Base-by-base conservation (phyloP, 2,797 vertebrate genomes). In the Bovichtus variegatus region DNA sequence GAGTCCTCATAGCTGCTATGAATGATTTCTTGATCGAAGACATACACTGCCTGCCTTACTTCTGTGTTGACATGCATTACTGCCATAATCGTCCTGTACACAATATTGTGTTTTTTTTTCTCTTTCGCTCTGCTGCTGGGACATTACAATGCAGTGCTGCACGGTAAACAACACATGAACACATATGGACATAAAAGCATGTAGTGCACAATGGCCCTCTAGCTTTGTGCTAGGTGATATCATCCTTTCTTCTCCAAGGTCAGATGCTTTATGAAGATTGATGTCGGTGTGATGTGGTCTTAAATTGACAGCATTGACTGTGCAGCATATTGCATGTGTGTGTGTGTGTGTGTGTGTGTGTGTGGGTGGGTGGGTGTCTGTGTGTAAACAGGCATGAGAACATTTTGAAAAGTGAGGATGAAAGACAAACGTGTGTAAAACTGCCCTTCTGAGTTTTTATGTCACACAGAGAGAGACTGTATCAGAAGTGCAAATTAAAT, bases 261-360 rank as follows among this genome's bases (percentile, higher is more conserved):
- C 84, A 90, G 78, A 49, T 15, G 44, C 38, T 61, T 91, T 86
- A 89, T 90, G 86, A 91, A 90, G 87, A 93, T 86, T 87, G 90
- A 94, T 90, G 76, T 38, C 10, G 66, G 67, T 70, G 70, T 75
- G 63, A 87, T 80, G 76, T 44, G 57, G 64, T 64, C 60, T 63
- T 21, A 78, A 78, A 75, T 50, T 69, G 82, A 86, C 84, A 65
- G 64, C 41, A 25, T 0, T 73, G 76, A 71, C 60, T 63, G 64
- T 67, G 66, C 19, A 40, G 21, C 44, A 5, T n/a, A n/a, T 44
- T 64, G 68, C 53, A 50, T 8, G 78, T 70, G 55, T 40, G 10
- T 34, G 38, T 53, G 62, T 73, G 69, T 71, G n/a, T n/a, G n/a
- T n/a, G n/a, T n/a, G n/a, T n/a, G 6, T 34, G 31, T 34, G 7